A percentile compares a stretch with the other conserved stretches of the same genome.
Evolutionary conservation across 1,140 invertebrate species (phyloP).

Genomic region (Phymorhynchus buccinoides): DNA sequence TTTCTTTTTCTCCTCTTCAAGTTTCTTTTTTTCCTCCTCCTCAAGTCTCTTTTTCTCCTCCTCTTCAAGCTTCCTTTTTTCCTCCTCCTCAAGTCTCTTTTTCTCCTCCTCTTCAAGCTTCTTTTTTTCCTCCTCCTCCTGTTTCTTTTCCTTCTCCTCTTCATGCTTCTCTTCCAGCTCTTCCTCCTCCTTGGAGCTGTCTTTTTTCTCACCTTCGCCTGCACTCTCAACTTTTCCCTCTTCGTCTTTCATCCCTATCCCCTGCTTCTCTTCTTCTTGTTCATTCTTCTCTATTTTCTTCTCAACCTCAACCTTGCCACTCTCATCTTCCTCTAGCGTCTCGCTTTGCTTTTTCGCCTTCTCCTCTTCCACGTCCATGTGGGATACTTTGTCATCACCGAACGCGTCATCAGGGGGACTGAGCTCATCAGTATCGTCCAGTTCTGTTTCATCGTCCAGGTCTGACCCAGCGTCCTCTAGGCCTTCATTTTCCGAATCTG

Average conservation of each 20-base stretch:
- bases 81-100: background rate
- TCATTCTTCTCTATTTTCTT: background rate
- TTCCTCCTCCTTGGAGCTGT: background rate
- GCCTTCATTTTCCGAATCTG: background rate
- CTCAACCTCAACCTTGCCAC: background rate
- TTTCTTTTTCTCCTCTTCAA: background rate
- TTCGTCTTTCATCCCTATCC: conserved; percentile 36
- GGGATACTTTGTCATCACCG: background rate
- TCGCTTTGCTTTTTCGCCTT: background rate
- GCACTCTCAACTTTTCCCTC: no score
- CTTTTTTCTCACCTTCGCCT: background rate
- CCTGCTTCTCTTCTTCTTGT: background rate
- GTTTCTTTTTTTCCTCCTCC: background rate
- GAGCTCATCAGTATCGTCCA: background rate
- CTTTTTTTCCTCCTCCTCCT: no score
- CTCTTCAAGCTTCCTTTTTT: conserved; percentile 24
- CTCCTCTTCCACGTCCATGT: background rate
- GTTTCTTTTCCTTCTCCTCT: conserved; percentile 34
- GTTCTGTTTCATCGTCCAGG: conserved; percentile 18
- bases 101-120: background rate
- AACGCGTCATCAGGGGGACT: background rate
- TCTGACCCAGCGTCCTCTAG: background rate
- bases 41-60: conserved; percentile 9
- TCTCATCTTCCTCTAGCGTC: conserved; percentile 1
- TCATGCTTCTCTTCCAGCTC: conserved; percentile 16